Base-by-base conservation (phyloP, 2,888 invertebrate species). In the Eupithecia inturbata region DNA sequence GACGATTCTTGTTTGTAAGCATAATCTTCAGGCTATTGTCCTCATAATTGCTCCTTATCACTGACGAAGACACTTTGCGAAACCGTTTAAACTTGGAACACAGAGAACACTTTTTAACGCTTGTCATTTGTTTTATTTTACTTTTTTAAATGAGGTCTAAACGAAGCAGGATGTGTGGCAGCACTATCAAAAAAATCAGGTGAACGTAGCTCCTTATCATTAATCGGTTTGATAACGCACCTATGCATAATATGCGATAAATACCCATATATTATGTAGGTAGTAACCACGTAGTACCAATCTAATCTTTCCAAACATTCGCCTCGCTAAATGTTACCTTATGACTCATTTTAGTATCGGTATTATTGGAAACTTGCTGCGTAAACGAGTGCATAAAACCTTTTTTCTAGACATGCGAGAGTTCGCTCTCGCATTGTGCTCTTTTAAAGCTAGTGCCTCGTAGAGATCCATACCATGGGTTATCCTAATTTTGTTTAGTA, bases 41-140 rank as follows among this genome's bases (percentile, higher is more conserved):
- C 80, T 79, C 77, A 68, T 81, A 78, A 80, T 76, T 75, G 70
- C 69, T 49, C 31, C 41, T 79, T 81, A 79, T 77, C 79, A 66
- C 49, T 64, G 68, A 67, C 60, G 68, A 62, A 53, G 68, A 66
- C 26, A 68, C 68, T 71, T 68, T 76, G 72, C 53, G 67, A 73
- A 64, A 73, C 70, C 49, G 26, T 68, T 70, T 63, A 64, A 63
- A 70, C 62, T 66, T 39, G 39, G 66, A 66, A 53, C 36, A 22
- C 36, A 36, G 36, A 63, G 33, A 57, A 57, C 57, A 57, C 57
- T 57, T 49, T 49, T 57, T 14, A 57, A 57, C 14, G 57, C 5
- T 36, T 62, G 31, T 49, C 31, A 26, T 45, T 67, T 36, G 33
- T 74, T 73, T 64, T 45, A 10, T 19, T 62, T 28, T 19, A 28